phyloP scores from a whole-genome alignment of 2,113 vertebrate species.

The Pica pica region DNA sequence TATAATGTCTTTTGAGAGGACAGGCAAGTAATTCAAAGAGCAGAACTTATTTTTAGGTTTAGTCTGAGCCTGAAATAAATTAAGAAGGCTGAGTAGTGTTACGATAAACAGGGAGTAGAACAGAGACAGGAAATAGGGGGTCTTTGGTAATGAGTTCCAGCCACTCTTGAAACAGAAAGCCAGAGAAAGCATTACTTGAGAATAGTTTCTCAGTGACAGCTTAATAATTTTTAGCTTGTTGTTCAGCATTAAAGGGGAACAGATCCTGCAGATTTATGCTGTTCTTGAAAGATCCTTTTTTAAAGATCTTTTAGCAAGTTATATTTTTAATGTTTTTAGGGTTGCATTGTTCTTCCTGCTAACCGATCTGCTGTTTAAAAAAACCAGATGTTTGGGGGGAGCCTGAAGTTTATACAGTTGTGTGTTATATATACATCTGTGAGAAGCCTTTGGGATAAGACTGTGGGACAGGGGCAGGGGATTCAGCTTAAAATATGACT shows the following conservation, averaged over 20 bases:
- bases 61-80: constrained; percentile 74
- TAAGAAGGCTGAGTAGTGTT: constrained; percentile 64
- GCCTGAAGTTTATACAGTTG: constrained; percentile 68
- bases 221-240: constrained; percentile 71
- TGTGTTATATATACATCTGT: constrained; percentile 54
- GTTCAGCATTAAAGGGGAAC: constrained; percentile 66
- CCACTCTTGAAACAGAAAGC: constrained; percentile 73
- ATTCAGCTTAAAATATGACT: constrained; percentile 56
- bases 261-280: constrained; percentile 51
- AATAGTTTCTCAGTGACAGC: constrained; percentile 79
- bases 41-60: constrained; percentile 74
- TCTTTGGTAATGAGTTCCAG: constrained; percentile 83
- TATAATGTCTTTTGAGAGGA: constrained; percentile 58
- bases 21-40: constrained; percentile 61
- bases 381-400: constrained; percentile 75
- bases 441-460: constrained; percentile 61
- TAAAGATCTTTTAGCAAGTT: constrained; percentile 71
- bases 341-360: constrained; percentile 62
- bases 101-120: constrained; percentile 65
- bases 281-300: constrained; percentile 14
- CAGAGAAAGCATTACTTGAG: constrained; percentile 69
- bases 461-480: constrained; percentile 45
- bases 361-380: constrained; percentile 66
- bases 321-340: constrained; percentile 65
- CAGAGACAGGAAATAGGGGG: constrained; percentile 80